Conservation (phyloP, 2,888 invertebrate species). For the Entomobrya multifasciata region DNA sequence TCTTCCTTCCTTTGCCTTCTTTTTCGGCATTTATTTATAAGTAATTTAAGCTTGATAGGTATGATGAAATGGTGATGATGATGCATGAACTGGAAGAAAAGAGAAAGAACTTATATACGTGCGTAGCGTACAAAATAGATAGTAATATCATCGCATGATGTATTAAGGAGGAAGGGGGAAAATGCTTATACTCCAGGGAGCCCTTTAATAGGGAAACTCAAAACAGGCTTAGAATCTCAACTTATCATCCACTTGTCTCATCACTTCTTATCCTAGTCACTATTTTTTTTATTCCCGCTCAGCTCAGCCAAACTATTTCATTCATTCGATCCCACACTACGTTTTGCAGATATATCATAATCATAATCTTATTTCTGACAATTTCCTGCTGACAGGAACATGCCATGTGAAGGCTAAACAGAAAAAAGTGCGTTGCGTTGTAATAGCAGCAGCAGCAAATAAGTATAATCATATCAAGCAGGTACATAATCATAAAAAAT, state of each 20-base stretch:
- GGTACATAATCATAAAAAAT: constrained; percentile 1
- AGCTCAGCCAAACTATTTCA: constrained; percentile 13
- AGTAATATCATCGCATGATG: no score
- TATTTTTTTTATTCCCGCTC: not conserved
- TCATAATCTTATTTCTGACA: constrained; percentile 42
- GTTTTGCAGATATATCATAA: constrained; percentile 43
- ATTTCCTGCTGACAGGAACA: constrained; percentile 56
- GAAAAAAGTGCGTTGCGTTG: constrained; percentile 4
- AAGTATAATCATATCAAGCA: not conserved
- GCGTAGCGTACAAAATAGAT: not conserved
- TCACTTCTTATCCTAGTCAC: constrained; percentile 12
- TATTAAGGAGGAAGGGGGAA: no score
- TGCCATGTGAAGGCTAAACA: constrained; percentile 18
- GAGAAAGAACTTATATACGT: not conserved
- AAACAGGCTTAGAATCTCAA: constrained; percentile 26
- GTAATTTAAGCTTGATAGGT: constrained; percentile 4
- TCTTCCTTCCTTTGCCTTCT: no score
- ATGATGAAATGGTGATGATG: not conserved
- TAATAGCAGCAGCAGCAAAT: not conserved
- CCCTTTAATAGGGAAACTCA: constrained; percentile 33
- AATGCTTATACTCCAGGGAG: constrained; percentile 38
- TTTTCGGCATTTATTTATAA: constrained; percentile 9
- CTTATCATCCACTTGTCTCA: constrained; percentile 49
- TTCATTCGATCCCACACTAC: constrained; percentile 11
- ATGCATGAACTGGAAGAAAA: constrained; percentile 12